Evolutionary conservation across 2,113 vertebrate genomes (phyloP).

Genomic region (Smithornis capensis): DNA sequence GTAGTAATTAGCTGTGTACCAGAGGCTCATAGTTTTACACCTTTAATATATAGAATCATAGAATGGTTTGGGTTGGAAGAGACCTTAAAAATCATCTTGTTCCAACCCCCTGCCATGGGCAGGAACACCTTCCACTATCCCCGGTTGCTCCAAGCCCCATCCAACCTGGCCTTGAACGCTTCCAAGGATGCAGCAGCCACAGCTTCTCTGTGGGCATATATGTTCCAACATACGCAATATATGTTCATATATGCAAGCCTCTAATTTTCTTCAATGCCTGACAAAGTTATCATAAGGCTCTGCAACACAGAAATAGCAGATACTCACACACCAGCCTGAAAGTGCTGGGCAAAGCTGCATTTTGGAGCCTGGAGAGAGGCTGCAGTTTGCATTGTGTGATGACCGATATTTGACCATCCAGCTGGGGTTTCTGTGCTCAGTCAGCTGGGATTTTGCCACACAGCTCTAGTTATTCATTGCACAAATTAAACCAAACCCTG

Average conservation of each 20-base stretch:
- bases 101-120: fast-evolving
- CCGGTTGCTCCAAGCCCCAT: neutral
- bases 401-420: neutral
- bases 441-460: neutral
- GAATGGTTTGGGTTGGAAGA: neutral
- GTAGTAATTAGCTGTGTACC: neutral
- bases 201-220: neutral
- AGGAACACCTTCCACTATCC: neutral
- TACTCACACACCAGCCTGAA: neutral
- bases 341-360: neutral
- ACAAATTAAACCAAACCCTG: neutral
- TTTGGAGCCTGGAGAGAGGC: neutral
- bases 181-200: neutral
- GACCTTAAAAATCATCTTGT: neutral
- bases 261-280: neutral
- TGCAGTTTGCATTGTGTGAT: neutral
- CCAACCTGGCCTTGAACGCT: neutral
- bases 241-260: neutral
- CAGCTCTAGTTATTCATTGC: neutral
- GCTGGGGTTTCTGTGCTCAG: neutral
- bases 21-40: neutral
- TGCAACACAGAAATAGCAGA: neutral
- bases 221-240: neutral
- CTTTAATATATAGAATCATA: neutral
- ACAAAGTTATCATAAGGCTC: neutral